Evolutionary conservation across 2,888 invertebrate species (phyloP), one percentile per base, ranked within the genome.

Genomic region (Pseudanteris insignis): DNA sequence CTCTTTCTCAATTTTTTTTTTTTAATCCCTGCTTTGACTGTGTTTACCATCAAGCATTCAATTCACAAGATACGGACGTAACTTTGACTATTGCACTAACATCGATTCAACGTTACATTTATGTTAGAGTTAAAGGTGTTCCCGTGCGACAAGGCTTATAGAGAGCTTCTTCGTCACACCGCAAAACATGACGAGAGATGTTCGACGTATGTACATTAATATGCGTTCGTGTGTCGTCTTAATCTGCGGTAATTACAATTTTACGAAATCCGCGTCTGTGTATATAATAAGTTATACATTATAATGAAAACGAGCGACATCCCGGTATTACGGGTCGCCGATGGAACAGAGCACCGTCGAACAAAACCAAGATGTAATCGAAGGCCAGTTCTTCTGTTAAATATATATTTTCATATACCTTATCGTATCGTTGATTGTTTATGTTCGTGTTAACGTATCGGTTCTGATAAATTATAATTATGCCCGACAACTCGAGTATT

Each of bases 231-330:
- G 40, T 48, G 48, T 44, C 38, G 12, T 40, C 33, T 9, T 40
- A 37, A 53, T 50, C 48, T 50, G 55, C 50, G 38, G 50, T 61
- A 55, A 55, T 61, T 55, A 55, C 48, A 55, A 61, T 61, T 61
- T 61, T 40, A 55, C 54, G 61, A 51, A 61, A 51, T 61, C 36
- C 43, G 44, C 50, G 61, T 26, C 55, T 61, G 55, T 55, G 44
- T 46, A 46, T 46, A 38, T 41, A 36, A 38, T 46, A 46, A 34
- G 46, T 26, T 28, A 30, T 38, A 47, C 34, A 36, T 15, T 15
- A 28, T 15, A 15, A 29, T 47, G 9, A 34, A 44, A 40, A 47
- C 51, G 37, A 53, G 53, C 51, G 38, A 41, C 53, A 41, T 53
- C 37, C 47, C 46, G 51, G 36, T 9, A 25, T 14, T 26, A 24